These are phyloP conservation scores for Prosapia bicincta DNA, from an alignment of 2,888 invertebrate species.

Conservation along the genomic window DNA sequence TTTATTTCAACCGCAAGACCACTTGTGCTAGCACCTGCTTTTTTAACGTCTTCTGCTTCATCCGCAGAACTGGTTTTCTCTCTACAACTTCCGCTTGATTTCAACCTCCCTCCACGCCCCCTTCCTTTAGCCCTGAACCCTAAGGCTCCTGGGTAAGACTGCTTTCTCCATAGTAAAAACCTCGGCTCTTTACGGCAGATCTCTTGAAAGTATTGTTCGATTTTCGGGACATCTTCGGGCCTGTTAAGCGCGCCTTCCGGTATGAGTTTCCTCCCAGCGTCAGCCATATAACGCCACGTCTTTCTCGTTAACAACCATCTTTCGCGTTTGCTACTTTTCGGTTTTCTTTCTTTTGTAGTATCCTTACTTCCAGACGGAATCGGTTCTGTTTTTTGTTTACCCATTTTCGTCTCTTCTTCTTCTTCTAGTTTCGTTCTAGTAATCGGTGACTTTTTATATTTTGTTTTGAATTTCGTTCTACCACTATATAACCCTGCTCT, in stretches of 20 bases:
- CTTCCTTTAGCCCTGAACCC: slow-evolving; percentile 55
- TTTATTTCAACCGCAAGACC: slow-evolving; percentile 45
- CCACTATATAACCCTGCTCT: background rate
- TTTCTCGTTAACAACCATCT: slow-evolving; percentile 85
- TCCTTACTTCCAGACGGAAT: slow-evolving; percentile 11
- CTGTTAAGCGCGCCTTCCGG: slow-evolving; percentile 76
- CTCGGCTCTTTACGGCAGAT: slow-evolving; percentile 73
- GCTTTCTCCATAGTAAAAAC: slow-evolving; percentile 78
- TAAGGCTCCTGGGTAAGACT: slow-evolving; percentile 74
- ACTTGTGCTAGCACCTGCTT: slow-evolving; percentile 44
- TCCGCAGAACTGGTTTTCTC: slow-evolving; percentile 59
- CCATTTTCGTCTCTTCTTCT: background rate
- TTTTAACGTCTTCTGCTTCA: slow-evolving; percentile 57
- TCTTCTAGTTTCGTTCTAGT: background rate
- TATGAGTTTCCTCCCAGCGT: slow-evolving; percentile 78
- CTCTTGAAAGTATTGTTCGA: slow-evolving; percentile 81
- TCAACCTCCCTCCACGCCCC: slow-evolving; percentile 50
- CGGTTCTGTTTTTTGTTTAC: slow-evolving; percentile 10
- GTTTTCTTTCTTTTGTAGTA: slow-evolving; percentile 48
- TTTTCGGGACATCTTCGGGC: slow-evolving; percentile 71
- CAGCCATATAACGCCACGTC: slow-evolving; percentile 92
- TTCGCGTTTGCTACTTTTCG: slow-evolving; percentile 62
- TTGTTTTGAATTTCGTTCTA: background rate
- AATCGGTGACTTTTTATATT: background rate
- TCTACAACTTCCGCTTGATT: slow-evolving; percentile 64